Percentiles rank a stretch among this genome's conserved stretches.
Evolutionary conservation across 1,140 invertebrate species (phyloP).

Genomic region (Laodelphax striatellus): DNA sequence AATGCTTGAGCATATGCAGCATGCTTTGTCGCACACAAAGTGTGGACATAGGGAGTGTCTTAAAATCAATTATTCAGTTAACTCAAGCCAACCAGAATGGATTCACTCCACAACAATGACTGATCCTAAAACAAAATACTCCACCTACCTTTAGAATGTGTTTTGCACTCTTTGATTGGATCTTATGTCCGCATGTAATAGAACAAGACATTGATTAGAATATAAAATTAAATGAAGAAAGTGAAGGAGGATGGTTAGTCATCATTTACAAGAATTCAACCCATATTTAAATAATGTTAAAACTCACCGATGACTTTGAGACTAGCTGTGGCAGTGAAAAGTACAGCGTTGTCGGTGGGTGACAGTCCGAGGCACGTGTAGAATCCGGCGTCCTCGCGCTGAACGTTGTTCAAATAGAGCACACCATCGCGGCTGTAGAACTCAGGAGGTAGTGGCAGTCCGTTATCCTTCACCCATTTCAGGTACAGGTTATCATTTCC

Average conservation of each 20-base stretch:
- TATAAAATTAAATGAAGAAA: constrained; percentile 7
- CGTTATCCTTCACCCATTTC: constrained; percentile 52
- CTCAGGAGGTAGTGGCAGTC: constrained; percentile 41
- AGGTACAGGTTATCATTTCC: constrained; percentile 23
- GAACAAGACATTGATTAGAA: not conserved
- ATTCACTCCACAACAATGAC: too few relatives aligned
- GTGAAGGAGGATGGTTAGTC: constrained; percentile 21
- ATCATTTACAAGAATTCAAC: too few relatives aligned
- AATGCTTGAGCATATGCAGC: too few relatives aligned
- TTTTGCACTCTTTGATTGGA: not conserved
- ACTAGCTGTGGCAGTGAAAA: constrained; percentile 35
- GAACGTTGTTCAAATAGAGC: constrained; percentile 49
- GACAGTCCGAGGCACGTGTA: constrained; percentile 62
- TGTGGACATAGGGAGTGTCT: too few relatives aligned
- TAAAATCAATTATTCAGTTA: too few relatives aligned
- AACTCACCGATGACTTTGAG: constrained; percentile 43
- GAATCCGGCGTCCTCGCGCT: constrained; percentile 54
- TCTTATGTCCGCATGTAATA: constrained; percentile 6
- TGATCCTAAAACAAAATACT: not conserved
- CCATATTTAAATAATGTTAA: too few relatives aligned
- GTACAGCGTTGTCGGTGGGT: constrained; percentile 31
- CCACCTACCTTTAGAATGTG: not conserved
- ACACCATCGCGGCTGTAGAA: constrained; percentile 23
- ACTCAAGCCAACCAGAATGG: too few relatives aligned
- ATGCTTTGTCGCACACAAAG: too few relatives aligned